phyloP scores from a whole-genome alignment of 2,888 invertebrate genomes.

The Neria commutata region DNA sequence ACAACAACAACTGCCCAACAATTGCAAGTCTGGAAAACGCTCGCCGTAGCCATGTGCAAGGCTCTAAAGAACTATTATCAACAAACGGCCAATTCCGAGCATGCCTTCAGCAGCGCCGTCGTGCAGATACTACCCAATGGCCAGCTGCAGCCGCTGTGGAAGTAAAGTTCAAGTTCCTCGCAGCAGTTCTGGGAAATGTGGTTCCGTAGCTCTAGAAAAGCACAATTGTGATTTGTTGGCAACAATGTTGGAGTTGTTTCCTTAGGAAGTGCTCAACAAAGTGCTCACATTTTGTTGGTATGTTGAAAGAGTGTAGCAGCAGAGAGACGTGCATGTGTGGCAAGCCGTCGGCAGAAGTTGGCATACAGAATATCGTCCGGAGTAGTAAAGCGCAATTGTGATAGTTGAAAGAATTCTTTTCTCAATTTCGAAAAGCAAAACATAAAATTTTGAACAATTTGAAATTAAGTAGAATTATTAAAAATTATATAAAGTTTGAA shows the following conservation, averaged over 20 bases:
- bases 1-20: constrained; percentile 37
- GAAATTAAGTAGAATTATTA: too few species aligned
- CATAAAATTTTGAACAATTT: too few species aligned
- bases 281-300: background rate
- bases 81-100: constrained; percentile 34
- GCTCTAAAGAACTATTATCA: constrained; percentile 54
- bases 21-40: constrained; percentile 53
- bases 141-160: constrained; percentile 36
- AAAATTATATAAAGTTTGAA: too few species aligned
- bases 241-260: constrained; percentile 17
- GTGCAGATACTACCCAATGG: constrained; percentile 49
- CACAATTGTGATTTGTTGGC: constrained; percentile 46
- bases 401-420: constrained; percentile 23
- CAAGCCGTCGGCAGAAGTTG: constrained; percentile 14
- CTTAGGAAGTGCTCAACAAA: background rate
- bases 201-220: constrained; percentile 36
- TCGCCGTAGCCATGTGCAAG: constrained; percentile 56
- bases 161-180: constrained; percentile 20
- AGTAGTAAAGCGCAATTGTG: constrained; percentile 38
- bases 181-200: constrained; percentile 5
- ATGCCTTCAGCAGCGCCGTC: constrained; percentile 38
- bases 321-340: background rate
- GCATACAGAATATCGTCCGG: background rate
- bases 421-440: too few species aligned
- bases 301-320: background rate